These are phyloP conservation scores for Myotis myotis DNA, from an alignment of 2,797 vertebrate species.

Conservation along the genomic window DNA sequence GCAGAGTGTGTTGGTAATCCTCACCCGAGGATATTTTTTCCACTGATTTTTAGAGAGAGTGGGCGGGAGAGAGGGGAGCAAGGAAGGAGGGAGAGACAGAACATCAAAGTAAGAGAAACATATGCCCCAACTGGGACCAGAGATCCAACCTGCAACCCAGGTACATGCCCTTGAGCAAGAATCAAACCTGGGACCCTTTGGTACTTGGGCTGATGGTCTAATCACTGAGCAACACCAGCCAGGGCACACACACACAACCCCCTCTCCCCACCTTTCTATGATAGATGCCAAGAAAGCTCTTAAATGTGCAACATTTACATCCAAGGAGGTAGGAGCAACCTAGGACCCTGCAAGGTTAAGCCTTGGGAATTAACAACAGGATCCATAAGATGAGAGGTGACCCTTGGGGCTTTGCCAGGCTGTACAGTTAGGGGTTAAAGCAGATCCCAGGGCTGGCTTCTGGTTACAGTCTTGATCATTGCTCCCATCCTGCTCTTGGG, in stretches of 20 bases:
- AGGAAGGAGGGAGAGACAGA: too few species aligned
- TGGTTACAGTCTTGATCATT: neutral
- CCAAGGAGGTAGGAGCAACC: neutral
- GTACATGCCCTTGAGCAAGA: too few species aligned
- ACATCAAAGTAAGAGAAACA: too few species aligned
- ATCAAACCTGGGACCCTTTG: too few species aligned
- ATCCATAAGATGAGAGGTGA: neutral
- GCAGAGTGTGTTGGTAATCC: neutral
- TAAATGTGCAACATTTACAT: neutral
- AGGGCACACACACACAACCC: too few species aligned
- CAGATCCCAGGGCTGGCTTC: neutral
- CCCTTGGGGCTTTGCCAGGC: neutral
- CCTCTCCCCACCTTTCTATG: neutral
- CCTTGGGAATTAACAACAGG: neutral
- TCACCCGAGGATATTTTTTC: neutral
- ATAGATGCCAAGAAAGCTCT: neutral
- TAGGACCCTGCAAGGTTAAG: neutral
- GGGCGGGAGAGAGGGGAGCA: too few species aligned
- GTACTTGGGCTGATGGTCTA: too few species aligned
- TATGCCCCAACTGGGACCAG: too few species aligned
- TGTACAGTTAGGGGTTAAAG: neutral
- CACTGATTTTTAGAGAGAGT: neutral
- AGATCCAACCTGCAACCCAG: too few species aligned
- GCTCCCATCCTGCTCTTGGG: neutral
- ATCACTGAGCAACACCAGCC: too few species aligned